phyloP scores from a whole-genome alignment of 30 jellyfish, hydroid and myxozoan genomes.

The Pseudorhiza aurosa region DNA sequence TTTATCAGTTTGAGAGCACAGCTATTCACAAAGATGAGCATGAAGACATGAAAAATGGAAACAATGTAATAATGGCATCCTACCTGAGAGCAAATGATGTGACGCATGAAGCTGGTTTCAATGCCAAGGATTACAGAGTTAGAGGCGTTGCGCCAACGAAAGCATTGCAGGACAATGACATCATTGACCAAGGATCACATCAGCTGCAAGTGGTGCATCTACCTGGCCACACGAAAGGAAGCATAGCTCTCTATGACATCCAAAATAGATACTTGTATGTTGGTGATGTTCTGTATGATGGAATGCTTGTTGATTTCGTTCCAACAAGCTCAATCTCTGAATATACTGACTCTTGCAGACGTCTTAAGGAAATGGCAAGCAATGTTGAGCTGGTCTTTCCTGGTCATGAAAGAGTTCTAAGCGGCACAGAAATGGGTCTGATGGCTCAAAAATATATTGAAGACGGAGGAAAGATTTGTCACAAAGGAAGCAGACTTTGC shows the following conservation, averaged over 20 bases:
- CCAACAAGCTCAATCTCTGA: slow-evolving; percentile 48
- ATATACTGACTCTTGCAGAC: slow-evolving; percentile 17
- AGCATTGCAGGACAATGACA: slow-evolving; percentile 26
- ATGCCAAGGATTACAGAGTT: slow-evolving; percentile 8
- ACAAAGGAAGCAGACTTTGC: slow-evolving; percentile 11
- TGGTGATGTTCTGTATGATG: slow-evolving; percentile 50
- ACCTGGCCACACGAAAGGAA: slow-evolving; percentile 66
- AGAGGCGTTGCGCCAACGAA: slow-evolving; percentile 24
- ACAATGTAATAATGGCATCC: slow-evolving; percentile 26
- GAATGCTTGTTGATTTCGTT: slow-evolving; percentile 31
- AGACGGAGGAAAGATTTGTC: neutral
- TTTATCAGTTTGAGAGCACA: slow-evolving; percentile 25
- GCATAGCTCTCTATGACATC: slow-evolving; percentile 29
- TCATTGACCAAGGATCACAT: slow-evolving; percentile 41
- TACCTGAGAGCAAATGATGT: slow-evolving; percentile 1
- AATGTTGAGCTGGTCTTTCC: slow-evolving; percentile 24
- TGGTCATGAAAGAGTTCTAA: slow-evolving; percentile 24
- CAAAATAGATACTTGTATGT: neutral
- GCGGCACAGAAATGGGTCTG: neutral
- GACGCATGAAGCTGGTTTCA: neutral
- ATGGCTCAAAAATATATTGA: slow-evolving; percentile 8
- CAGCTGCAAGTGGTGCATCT: slow-evolving; percentile 21
- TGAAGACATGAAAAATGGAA: slow-evolving; percentile 31
- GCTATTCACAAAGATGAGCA: slow-evolving; percentile 44
- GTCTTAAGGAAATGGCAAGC: slow-evolving; percentile 29